A percentile compares a stretch with the other conserved stretches of the same genome.
phyloP scores from a whole-genome alignment of 2,113 vertebrate species.

The Stegastes partitus region DNA sequence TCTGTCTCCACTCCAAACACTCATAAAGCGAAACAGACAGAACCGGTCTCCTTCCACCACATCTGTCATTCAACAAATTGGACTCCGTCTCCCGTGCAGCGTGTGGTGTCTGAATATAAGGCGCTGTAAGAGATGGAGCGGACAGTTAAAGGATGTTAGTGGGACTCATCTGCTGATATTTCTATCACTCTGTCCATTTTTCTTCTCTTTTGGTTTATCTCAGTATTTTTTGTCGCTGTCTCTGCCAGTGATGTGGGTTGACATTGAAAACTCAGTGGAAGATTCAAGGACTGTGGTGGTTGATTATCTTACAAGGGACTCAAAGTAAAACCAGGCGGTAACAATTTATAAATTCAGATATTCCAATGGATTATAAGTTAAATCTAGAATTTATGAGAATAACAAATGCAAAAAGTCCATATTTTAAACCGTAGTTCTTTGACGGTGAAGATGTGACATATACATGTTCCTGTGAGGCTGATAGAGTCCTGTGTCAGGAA shows the following conservation, averaged over 20 bases:
- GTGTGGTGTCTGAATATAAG: conserved; percentile 29
- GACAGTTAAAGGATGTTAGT: conserved; percentile 43
- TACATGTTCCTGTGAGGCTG: too few species aligned
- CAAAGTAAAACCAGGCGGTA: not conserved
- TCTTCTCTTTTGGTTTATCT: not conserved
- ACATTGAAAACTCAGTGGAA: conserved; percentile 2
- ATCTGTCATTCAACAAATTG: conserved; percentile 48
- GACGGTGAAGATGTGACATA: too few species aligned
- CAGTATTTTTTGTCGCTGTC: not conserved
- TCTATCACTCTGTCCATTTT: not conserved
- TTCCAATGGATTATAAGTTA: too few species aligned
- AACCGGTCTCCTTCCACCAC: conserved; percentile 46
- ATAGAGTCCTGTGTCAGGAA: too few species aligned
- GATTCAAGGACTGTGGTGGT: not conserved
- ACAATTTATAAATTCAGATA: too few species aligned
- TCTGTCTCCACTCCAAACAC: conserved; percentile 6
- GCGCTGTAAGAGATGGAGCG: conserved; percentile 34
- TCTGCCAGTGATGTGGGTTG: not conserved
- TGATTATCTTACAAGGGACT: not conserved
- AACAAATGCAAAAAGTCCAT: too few species aligned
- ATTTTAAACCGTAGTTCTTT: too few species aligned
- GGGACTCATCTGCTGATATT: conserved; percentile 15
- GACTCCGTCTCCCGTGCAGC: not conserved
- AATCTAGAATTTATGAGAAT: too few species aligned
- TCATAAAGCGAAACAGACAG: conserved; percentile 4